Evolutionary conservation across 2,113 vertebrate species (phyloP).

Genomic region (Gavialis gangeticus): DNA sequence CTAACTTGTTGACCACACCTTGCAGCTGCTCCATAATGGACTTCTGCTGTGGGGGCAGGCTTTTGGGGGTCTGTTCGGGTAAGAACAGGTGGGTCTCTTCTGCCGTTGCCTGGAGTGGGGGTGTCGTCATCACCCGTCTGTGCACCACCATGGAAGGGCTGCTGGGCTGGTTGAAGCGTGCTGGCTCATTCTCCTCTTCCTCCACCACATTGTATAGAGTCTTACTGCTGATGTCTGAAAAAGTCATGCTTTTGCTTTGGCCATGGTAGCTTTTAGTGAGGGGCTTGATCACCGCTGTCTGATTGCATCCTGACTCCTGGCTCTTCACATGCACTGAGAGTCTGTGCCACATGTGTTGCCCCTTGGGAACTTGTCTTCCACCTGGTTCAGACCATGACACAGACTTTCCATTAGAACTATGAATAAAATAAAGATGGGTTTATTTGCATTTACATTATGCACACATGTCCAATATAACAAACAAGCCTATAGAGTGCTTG

Average conservation of each 20-base stretch:
- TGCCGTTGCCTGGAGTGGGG: conserved; percentile 59
- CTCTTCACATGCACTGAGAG: conserved; percentile 99
- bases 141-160: conserved; percentile 86
- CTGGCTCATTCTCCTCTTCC: conserved; percentile 81
- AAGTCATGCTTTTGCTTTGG: conserved; percentile 87
- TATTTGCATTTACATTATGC: conserved; percentile 74
- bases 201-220: conserved; percentile 89
- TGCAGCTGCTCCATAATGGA: conserved; percentile 83
- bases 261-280: conserved; percentile 96
- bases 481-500: conserved; percentile 25
- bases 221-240: conserved; percentile 88
- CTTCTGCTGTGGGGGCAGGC: conserved; percentile 78
- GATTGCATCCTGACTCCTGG: conserved; percentile 95
- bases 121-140: conserved; percentile 67
- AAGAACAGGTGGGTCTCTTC: conserved; percentile 81
- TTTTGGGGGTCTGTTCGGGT: conserved; percentile 77
- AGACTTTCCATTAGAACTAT: conserved; percentile 99
- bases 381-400: conserved; percentile 99
- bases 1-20: conserved; percentile 84
- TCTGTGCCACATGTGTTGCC: conserved; percentile 97
- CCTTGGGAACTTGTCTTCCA: conserved; percentile 95
- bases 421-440: conserved; percentile 94
- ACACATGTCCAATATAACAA: conserved; percentile 41
- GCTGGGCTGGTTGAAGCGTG: conserved; percentile 80
- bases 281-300: conserved; percentile 99